Percentiles rank a stretch among this genome's conserved stretches.
Evolutionary conservation across 2,113 vertebrate species (phyloP).

Genomic region (Symphodus melops): DNA sequence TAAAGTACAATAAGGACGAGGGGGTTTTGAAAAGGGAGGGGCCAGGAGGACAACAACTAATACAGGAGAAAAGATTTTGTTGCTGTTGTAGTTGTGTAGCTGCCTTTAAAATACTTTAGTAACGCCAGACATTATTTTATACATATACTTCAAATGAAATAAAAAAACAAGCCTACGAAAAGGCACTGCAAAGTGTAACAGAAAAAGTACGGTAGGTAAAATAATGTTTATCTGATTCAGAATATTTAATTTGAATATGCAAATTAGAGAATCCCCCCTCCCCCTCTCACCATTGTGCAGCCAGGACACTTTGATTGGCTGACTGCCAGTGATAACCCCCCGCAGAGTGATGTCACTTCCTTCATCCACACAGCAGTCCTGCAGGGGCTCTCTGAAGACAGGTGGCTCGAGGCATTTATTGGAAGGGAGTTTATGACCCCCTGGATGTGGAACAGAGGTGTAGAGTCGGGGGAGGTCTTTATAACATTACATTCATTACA

Average conservation of each 20-base stretch:
- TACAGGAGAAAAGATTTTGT: not conserved
- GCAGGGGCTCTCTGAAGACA: conserved; percentile 66
- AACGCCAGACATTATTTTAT: not conserved
- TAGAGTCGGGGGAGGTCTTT: not conserved
- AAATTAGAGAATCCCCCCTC: not conserved
- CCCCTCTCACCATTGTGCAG: conserved; percentile 80
- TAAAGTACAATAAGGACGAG: not conserved
- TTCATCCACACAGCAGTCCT: conserved; percentile 76
- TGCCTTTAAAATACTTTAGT: not conserved
- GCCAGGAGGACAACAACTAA: not conserved
- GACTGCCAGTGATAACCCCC: conserved; percentile 69
- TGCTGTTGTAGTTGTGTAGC: not conserved
- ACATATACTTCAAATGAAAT: too few relatives aligned
- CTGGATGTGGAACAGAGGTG: conserved; percentile 34
- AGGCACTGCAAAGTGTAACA: too few relatives aligned
- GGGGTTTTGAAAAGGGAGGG: not conserved
- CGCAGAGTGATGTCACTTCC: conserved; percentile 71
- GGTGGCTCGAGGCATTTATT: conserved; percentile 51
- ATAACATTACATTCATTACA: not conserved
- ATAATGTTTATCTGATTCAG: not conserved
- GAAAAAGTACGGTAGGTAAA: too few relatives aligned
- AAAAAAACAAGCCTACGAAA: too few relatives aligned
- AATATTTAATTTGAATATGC: not conserved
- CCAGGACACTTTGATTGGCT: conserved; percentile 76
- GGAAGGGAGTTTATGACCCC: not conserved